Evolutionary conservation across 2,113 vertebrate species (phyloP).

Genomic region (Cottus gobio): DNA sequence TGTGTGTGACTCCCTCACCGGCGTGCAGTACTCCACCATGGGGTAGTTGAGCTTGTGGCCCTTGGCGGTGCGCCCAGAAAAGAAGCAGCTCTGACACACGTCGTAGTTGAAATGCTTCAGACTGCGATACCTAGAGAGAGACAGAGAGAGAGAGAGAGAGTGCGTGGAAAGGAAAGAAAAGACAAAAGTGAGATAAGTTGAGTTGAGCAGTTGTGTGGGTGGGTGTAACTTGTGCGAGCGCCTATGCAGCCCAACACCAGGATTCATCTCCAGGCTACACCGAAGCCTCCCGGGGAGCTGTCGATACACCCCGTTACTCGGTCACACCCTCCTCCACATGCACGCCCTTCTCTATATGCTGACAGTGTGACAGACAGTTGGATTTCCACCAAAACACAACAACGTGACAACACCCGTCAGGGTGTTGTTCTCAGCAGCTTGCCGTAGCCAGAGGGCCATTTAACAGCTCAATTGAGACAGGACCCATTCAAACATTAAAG

Average conservation of each 20-base stretch:
- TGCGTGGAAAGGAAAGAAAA: not conserved
- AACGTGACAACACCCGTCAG: constrained; percentile 41
- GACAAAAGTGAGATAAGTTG: constrained; percentile 22
- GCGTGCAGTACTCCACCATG: constrained; percentile 99
- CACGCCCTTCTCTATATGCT: constrained; percentile 7
- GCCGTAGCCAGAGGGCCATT: constrained; percentile 54
- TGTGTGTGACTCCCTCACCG: constrained; percentile 84
- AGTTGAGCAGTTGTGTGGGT: not conserved
- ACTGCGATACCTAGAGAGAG: constrained; percentile 91
- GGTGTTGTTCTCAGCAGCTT: constrained; percentile 47
- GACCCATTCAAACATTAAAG: constrained; percentile 69
- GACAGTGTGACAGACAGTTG: constrained; percentile 48
- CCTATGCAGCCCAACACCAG: not conserved
- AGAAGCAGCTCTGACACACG: constrained; percentile 98
- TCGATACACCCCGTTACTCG: constrained; percentile 20
- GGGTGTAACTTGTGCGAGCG: constrained; percentile 16
- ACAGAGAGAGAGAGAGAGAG: constrained; percentile 4
- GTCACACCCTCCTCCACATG: not conserved
- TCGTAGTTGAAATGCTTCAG: constrained; percentile 99
- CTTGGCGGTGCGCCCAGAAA: constrained; percentile 97
- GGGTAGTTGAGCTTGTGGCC: constrained; percentile 98
- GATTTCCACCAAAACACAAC: constrained; percentile 57
- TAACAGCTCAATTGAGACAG: constrained; percentile 69
- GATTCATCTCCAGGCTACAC: constrained; percentile 13
- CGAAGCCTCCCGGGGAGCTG: constrained; percentile 13